Conservation (phyloP, 2,888 invertebrate species). For the Phengaris arion region DNA sequence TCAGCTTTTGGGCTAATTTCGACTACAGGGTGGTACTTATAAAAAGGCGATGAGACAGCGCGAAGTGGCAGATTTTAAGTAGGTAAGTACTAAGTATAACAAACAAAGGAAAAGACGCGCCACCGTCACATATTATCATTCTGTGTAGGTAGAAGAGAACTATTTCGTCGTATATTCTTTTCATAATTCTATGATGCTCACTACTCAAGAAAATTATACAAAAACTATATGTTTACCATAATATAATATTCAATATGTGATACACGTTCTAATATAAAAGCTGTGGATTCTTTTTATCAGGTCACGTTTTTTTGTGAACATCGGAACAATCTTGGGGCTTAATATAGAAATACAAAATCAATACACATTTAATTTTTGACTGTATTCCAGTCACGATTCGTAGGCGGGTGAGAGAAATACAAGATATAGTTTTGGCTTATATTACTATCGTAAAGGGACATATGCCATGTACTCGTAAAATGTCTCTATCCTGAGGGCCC, state of each 20-base stretch:
- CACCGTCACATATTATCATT: too few species aligned
- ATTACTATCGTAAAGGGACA: too few species aligned
- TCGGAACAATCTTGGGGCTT: constrained; percentile 8
- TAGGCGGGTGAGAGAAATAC: background rate
- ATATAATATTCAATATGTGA: constrained; percentile 13
- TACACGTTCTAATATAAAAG: constrained; percentile 9
- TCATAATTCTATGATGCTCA: background rate
- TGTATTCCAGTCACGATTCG: constrained; percentile 42
- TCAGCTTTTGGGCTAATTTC: too few species aligned
- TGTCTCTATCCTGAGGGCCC: too few species aligned
- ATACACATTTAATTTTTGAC: constrained; percentile 36
- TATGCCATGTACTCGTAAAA: too few species aligned
- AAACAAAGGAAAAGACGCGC: too few species aligned
- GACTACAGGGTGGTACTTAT: too few species aligned
- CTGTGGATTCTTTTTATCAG: constrained; percentile 8
- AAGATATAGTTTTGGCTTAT: background rate
- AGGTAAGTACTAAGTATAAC: too few species aligned
- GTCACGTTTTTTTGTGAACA: constrained; percentile 21
- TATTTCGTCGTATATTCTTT: background rate
- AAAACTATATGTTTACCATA: constrained; percentile 3
- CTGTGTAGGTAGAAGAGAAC: background rate
- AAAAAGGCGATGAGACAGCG: too few species aligned
- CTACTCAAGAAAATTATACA: background rate
- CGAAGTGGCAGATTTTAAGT: too few species aligned
- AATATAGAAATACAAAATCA: constrained; percentile 32